A percentile compares a stretch with the other conserved stretches of the same genome.
Conservation (phyloP, 2,797 vertebrate genomes). For the Threskiornis aethiopicus region DNA sequence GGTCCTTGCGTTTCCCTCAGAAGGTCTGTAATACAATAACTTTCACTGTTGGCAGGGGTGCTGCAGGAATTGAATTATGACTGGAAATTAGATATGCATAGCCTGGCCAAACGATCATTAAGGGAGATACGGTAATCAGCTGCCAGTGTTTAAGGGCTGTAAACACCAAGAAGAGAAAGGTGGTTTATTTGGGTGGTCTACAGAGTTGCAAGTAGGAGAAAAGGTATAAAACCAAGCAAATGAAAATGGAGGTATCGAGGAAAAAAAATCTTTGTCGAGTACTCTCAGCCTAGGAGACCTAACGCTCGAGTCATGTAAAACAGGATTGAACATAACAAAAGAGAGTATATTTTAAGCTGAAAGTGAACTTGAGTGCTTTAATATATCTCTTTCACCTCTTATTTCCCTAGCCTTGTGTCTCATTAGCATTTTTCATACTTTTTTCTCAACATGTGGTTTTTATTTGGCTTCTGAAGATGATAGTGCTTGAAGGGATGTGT, state of each 20-base stretch:
- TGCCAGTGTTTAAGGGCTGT: conserved; percentile 54
- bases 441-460: conserved; percentile 43
- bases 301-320: not conserved
- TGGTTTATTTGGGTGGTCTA: conserved; percentile 52
- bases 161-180: conserved; percentile 46
- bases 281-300: not conserved
- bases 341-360: not conserved
- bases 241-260: not conserved
- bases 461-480: conserved; percentile 25
- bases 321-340: not conserved
- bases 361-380: conserved; percentile 11
- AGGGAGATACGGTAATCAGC: conserved; percentile 54
- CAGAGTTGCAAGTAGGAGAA: not conserved
- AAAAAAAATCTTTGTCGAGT: not conserved
- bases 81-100: conserved; percentile 62
- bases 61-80: conserved; percentile 50
- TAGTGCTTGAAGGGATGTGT: conserved; percentile 25
- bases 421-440: conserved; percentile 42
- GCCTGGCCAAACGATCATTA: conserved; percentile 58
- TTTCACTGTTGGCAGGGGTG: conserved; percentile 56
- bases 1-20: not conserved
- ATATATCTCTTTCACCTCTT: conserved; percentile 13
- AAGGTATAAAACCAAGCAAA: conserved; percentile 14
- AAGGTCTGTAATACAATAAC: conserved; percentile 27
- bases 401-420: conserved; percentile 17